These are phyloP conservation scores for Chloropsis cyanopogon DNA, from an alignment of 2,113 vertebrate species.

Conservation along the genomic window DNA sequence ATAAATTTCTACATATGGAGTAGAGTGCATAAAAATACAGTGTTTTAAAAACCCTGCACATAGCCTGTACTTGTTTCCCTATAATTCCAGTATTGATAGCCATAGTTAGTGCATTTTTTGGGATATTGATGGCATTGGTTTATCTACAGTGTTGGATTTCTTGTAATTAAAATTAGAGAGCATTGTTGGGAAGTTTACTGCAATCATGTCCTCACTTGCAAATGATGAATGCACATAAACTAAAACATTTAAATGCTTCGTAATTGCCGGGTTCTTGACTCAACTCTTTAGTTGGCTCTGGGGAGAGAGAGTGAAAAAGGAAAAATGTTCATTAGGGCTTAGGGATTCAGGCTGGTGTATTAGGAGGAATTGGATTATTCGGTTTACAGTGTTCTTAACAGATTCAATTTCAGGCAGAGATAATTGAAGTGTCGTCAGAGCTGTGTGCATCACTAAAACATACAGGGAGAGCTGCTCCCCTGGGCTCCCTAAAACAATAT, in stretches of 20 bases:
- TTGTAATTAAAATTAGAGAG: conserved; percentile 65
- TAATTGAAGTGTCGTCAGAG: conserved; percentile 55
- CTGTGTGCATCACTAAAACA: conserved; percentile 13
- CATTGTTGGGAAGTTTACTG: conserved; percentile 34
- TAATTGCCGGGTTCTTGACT: conserved; percentile 69
- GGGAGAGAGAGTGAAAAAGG: conserved; percentile 35
- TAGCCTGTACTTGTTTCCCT: background rate
- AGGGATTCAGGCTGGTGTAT: conserved; percentile 46
- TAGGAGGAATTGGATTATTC: conserved; percentile 62
- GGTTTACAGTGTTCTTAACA: conserved; percentile 57
- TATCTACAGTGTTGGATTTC: conserved; percentile 1
- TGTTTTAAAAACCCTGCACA: background rate
- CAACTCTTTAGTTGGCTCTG: conserved; percentile 55
- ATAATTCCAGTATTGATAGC: background rate
- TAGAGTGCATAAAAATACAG: background rate
- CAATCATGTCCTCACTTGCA: conserved; percentile 43
- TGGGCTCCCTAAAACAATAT: conserved; percentile 31
- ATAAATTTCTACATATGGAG: background rate
- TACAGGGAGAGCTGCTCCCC: conserved; percentile 17
- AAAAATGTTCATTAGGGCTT: conserved; percentile 63
- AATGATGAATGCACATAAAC: conserved; percentile 42
- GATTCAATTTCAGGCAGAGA: conserved; percentile 54
- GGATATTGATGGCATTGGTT: background rate
- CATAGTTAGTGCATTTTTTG: background rate
- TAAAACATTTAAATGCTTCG: conserved; percentile 68